Percentiles rank a stretch among this genome's conserved stretches.
Evolutionary conservation across 2,888 invertebrate genomes (phyloP).

Genomic region (Resseliella maxima): DNA sequence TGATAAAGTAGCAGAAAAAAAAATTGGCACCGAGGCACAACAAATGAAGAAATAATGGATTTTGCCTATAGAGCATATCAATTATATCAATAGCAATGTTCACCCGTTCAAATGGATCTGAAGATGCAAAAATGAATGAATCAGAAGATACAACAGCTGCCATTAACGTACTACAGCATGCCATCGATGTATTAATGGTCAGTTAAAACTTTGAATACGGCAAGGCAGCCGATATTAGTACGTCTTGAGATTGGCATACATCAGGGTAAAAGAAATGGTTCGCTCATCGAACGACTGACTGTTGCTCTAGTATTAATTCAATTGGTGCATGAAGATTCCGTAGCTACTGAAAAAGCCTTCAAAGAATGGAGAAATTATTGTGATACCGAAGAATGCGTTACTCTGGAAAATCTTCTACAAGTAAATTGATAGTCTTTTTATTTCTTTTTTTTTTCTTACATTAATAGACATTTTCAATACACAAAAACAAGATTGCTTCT

Average conservation of each 20-base stretch:
- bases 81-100: constrained; percentile 90
- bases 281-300: constrained; percentile 73
- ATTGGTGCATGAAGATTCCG: constrained; percentile 88
- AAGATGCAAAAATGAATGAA: constrained; percentile 87
- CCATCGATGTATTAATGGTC: constrained; percentile 88
- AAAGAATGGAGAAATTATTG: constrained; percentile 91
- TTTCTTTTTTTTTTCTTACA: too few species aligned
- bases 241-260: constrained; percentile 89
- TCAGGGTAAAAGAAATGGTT: constrained; percentile 81
- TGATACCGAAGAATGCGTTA: constrained; percentile 83
- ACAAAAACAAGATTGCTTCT: too few species aligned
- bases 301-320: constrained; percentile 92
- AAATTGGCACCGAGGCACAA: constrained; percentile 76
- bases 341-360: constrained; percentile 94
- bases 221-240: constrained; percentile 86
- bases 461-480: too few species aligned
- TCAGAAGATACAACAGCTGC: constrained; percentile 80
- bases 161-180: constrained; percentile 82
- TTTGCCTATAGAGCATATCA: constrained; percentile 82
- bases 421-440: too few species aligned
- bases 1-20: constrained; percentile 61
- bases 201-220: too few species aligned
- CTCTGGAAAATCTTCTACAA: constrained; percentile 78
- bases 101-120: constrained; percentile 89
- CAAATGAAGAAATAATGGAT: constrained; percentile 73